Evolutionary conservation across 2,888 invertebrate species (phyloP), one percentile per base, ranked within the genome.

Genomic region (Trichopoda pennipes): DNA sequence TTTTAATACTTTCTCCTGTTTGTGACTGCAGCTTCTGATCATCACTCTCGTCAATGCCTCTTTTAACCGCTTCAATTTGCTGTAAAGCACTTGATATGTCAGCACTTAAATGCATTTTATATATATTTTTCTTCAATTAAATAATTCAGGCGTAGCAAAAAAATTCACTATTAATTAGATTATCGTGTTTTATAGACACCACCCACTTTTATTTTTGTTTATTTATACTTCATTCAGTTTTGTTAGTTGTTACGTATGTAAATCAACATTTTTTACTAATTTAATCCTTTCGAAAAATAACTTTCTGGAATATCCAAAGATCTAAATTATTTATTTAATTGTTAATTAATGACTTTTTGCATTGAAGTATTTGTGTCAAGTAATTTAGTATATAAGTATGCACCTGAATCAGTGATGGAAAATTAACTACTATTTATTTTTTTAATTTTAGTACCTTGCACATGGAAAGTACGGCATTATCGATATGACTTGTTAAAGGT

Each of bases 61-160:
- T 95, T 90, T 97, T 97, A 42, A 98, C 95, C 87, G 96, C 96
- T 91, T 97, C 97, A 88, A 98, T 92, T 88, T 97, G 94, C 91
- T 96, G 96, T 85, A 97, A 93, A 83, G 97, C 97, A 89, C 96
- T 96, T 47, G 97, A 97, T 89, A 97, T 96, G 92, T 97, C 97
- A 3, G 90, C 90, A 75, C 89, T 90, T 58, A 91, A 84, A 86
- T 91, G 91, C 91, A 91, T 91, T 75, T 70, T 60, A 16, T 14
- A 1, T 28, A 38, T 51, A 16, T 55, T 63, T 63, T 9, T 47
- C 38, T 32, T 58, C 12, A 12, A 35, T 49, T 49, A 21, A 64
- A 51, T 68, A 73, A 47, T 60, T 61, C 38, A 49, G 44, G 53
- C 42, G 64, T 60, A 19, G 51, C 21, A 55, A 53, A 49, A 68